Base-by-base conservation (phyloP, 2,113 vertebrate genomes). In the Herpailurus yagouaroundi region DNA sequence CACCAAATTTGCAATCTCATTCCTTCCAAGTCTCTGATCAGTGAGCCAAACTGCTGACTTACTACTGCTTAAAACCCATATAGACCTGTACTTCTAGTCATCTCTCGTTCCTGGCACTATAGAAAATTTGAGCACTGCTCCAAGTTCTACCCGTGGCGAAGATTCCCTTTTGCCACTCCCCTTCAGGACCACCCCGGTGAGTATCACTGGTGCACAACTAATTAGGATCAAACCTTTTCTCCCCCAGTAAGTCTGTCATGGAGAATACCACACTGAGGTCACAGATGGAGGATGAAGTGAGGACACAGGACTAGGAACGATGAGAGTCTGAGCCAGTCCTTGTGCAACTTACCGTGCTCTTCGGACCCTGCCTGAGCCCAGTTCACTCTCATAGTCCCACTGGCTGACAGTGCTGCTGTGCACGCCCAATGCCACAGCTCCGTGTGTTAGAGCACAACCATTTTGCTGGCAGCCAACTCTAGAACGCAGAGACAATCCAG, bases 371-470 rank as follows among this genome's bases (percentile, higher is more conserved):
- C 63, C 41, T 15, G 18, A 74, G n/a, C n/a, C 41, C 33, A 50
- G 19, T 16, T 45, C 31, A 10, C 1, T 10, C 8, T n/a, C 29
- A 71, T 2, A 31, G 7, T 14, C 27, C 79, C 8, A 0, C 5
- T 19, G n/a, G 45, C 6, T 36, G 12, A 69, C 13, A 19, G 16
- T 25, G 38, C 50, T 60, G 31, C 36, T 60, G 13, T 64, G 69
- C 13, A 2, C 1, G 5, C 38, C 25, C 23, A 45, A 50, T 19
- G 7, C 52, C n/a, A 18, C 5, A 8, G 25, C 8, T 52, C 38
- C 63, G 18, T 19, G 2, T 8, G 14, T 8, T 23, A 48, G 16
- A 74, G 14, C 36, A 71, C 33, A 25, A 50, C 5, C 29, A 64
- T 14, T 33, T 64, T 52, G 19, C 38, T 4, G 12, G n/a, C 12